Evolutionary conservation across 2,113 vertebrate genomes (phyloP), one percentile per base, ranked within the genome.

Genomic region (Steatornis caripensis): DNA sequence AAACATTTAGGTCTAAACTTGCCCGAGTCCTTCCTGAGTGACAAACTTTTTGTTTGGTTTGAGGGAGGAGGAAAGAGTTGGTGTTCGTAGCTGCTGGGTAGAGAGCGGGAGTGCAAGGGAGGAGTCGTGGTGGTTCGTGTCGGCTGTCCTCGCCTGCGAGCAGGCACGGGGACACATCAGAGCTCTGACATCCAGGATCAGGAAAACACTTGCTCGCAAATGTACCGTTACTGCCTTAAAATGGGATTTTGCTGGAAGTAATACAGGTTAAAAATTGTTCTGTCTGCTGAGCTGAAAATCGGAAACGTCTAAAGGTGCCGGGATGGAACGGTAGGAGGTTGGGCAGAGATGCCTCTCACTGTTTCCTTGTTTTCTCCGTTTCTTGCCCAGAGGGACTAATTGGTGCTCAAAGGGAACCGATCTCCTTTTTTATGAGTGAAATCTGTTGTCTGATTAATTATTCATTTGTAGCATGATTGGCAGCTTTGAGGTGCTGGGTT

Each of bases 401-500:
- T 97, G 98, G 84, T 96, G 95, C 96, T 98, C 96, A 97, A 93
- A 98, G 98, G 98, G 98, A 98, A 96, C 97, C 41, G 80, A 98
- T 94, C 93, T 96, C 96, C 95, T 96, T 96, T 97, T 84, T 91
- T 61, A 96, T 89, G 97, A 96, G 89, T 81, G 97, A 95, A 98
- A 97, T 95, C 96, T 98, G 96, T 93, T 96, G 97, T 95, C 96
- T 97, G 93, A 93, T 98, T 98, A 98, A 98, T 98, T 98, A 99
- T 98, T 98, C 95, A 97, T 98, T 53, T 8, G 74, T 82, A 89
- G 97, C 64, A 46, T 97, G 97, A 97, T 93, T 97, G 96, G 96
- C 97, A 94, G 96, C 98, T 97, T 74, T 53, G 83, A 89, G 96
- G 97, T n/a, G 95, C 93, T 72, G 93, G 72, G 96, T 97, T 97